Base-by-base conservation (phyloP, 30 jellyfish, hydroid and myxozoan species). In the Euphysa ruthae region DNA sequence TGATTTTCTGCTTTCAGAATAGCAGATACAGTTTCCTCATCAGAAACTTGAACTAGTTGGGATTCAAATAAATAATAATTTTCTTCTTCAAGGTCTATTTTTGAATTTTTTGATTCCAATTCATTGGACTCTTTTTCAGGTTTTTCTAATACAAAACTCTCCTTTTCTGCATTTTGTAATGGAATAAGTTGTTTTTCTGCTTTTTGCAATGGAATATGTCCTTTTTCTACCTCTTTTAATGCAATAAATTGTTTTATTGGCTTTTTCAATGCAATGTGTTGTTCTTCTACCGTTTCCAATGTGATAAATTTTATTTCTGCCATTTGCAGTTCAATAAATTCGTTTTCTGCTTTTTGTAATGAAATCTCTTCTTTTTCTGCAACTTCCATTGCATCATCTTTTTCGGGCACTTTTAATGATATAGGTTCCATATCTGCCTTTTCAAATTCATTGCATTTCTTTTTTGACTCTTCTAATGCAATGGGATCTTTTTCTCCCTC, bases 381-480 rank as follows among this genome's bases (percentile, higher is more conserved):
- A 29, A 43, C 80, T 68, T 68, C 80, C 49, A 24, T 52, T 16
- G 80, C 80, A 21, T 43, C 0, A 3, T 25, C 74, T 3, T 49
- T 68, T 3, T 68, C 80, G 26, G 52, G 73, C 27, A 43, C 80
- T 68, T 38, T 73, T 43, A n/a, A 49, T 14, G 75, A 72, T 10
- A 68, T 13, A 8, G 23, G 46, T 12, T 42, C 55, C 27, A 15
- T 68, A n/a, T 68, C 80, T 2, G 80, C 80, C 27, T 68, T 73
- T 43, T 68, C 80, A 21, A 43, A 49, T 30, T 72, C 75, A 31
- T 21, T 0, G 23, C 80, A 28, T 35, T 25, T 29, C 24, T 38
- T 68, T 35, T 68, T 73, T 6, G 73, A 50, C 27, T 68, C 80
- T 42, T 68, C 80, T 43, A 0, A 49, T 16, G 80, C 80, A 31